phyloP scores from a whole-genome alignment of 2,888 invertebrate genomes.

The Neoascia interrupta region DNA sequence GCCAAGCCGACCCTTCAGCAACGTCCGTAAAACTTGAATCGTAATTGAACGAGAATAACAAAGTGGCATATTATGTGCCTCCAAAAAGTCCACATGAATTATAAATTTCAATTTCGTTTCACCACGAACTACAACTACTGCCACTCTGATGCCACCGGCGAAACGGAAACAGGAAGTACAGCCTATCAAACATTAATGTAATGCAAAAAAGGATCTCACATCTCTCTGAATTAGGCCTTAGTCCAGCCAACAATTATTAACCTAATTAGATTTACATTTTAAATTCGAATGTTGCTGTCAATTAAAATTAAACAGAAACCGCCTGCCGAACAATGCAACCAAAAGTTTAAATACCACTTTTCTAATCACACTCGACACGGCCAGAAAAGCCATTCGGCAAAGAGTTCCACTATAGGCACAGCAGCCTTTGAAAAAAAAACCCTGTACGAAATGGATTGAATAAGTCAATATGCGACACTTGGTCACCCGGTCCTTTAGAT shows the following conservation, averaged over 20 bases:
- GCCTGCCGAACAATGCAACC: conserved; percentile 43
- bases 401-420: not conserved
- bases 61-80: not conserved
- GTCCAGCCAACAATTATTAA: conserved; percentile 17
- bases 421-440: not conserved
- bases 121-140: not conserved
- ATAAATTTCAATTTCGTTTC: not conserved
- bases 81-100: not conserved
- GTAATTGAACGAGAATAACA: not conserved
- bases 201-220: not conserved
- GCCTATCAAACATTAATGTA: not conserved
- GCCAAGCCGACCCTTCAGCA: too few species aligned
- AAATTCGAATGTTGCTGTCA: conserved; percentile 35
- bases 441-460: conserved; percentile 33
- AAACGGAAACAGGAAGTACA: not conserved
- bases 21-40: too few species aligned
- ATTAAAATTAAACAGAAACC: conserved; percentile 11
- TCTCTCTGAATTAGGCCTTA: not conserved
- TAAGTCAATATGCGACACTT: conserved; percentile 38
- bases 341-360: conserved; percentile 37
- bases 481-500: not conserved
- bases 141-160: not conserved
- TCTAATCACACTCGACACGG: conserved; percentile 4
- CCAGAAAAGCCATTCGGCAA: too few species aligned
- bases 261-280: conserved; percentile 47